Evolutionary conservation across 1,140 invertebrate species (phyloP).

Genomic region (Leptopilina clavipes): DNA sequence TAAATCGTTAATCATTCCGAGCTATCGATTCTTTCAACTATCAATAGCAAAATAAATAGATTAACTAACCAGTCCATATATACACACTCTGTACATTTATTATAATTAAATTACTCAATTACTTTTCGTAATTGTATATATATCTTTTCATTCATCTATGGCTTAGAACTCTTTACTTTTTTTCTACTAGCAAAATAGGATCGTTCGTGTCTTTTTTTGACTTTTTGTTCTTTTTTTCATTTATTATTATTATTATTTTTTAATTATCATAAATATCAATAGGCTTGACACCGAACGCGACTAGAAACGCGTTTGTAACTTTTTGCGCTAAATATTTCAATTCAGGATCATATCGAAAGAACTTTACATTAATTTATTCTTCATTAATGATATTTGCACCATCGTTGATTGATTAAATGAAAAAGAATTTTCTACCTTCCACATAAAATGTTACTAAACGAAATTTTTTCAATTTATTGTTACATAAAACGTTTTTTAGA

Average conservation of each 20-base stretch:
- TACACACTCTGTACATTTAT: constrained; percentile 28
- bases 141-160: not conserved
- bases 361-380: not conserved
- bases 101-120: not conserved
- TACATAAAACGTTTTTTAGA: not conserved
- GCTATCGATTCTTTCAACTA: constrained; percentile 5
- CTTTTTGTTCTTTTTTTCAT: no score
- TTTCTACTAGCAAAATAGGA: constrained; percentile 26
- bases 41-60: constrained; percentile 34
- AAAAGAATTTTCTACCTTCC: not conserved
- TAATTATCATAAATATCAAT: constrained; percentile 23
- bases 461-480: not conserved
- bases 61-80: constrained; percentile 24
- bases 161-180: constrained; percentile 5
- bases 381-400: not conserved
- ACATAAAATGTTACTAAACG: not conserved
- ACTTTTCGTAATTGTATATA: not conserved
- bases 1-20: constrained; percentile 12
- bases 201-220: not conserved
- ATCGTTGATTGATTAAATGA: not conserved
- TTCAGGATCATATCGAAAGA: not conserved
- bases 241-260: no score
- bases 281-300: constrained; percentile 29
- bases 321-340: not conserved
- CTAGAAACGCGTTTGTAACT: not conserved